A percentile compares a stretch with the other conserved stretches of the same genome.
phyloP scores from a whole-genome alignment of 2,113 vertebrate genomes.

The Australoheros scitulus region DNA sequence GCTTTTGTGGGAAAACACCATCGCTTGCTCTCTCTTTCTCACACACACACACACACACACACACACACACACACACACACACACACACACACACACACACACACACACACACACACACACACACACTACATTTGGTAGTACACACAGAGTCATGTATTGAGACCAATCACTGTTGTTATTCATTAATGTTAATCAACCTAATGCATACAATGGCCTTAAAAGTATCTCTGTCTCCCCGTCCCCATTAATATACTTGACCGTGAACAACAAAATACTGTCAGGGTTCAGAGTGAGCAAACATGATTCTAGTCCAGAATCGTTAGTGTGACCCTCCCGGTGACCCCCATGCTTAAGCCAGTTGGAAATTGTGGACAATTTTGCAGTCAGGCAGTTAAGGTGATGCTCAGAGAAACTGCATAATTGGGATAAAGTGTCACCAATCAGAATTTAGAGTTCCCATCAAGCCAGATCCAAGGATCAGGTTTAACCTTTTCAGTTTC shows the following conservation, averaged over 20 bases:
- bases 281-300: neutral
- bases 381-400: constrained; percentile 3
- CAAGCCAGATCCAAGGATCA: constrained; percentile 24
- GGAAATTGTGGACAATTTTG: constrained; percentile 22
- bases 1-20: too few species aligned
- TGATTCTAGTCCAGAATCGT: neutral
- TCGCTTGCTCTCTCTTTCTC: neutral
- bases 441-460: constrained; percentile 15
- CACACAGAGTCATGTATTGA: constrained; percentile 6
- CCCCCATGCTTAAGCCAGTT: neutral
- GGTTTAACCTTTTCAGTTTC: constrained; percentile 45
- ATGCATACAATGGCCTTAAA: constrained; percentile 18
- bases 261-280: neutral
- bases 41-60: neutral
- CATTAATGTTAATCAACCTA: constrained; percentile 54
- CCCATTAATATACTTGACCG: neutral
- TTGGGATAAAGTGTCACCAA: constrained; percentile 24
- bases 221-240: constrained; percentile 9
- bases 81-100: neutral
- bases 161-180: constrained; percentile 47
- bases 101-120: neutral
- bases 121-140: too few species aligned
- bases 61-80: neutral
- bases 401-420: constrained; percentile 8
- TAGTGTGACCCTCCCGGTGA: neutral